Evolutionary conservation across 2,888 invertebrate genomes (phyloP).

Genomic region (Sphecodes monilicornis): DNA sequence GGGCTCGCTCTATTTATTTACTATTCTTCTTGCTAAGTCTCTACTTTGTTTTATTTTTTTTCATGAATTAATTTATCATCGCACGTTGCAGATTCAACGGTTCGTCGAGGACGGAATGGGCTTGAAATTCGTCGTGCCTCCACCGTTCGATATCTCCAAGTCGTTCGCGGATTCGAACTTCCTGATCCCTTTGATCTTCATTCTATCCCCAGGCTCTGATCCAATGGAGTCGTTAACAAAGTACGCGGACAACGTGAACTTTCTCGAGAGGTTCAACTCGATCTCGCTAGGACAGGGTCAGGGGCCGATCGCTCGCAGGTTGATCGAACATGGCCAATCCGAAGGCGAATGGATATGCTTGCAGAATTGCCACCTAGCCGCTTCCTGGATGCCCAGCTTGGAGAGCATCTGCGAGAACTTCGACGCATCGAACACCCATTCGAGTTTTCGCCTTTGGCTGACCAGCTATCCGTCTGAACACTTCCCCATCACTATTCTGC

Average conservation of each 20-base stretch:
- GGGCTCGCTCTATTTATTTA: background rate
- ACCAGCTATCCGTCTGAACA: conserved; percentile 86
- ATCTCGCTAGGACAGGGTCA: conserved; percentile 87
- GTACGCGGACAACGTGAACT: conserved; percentile 86
- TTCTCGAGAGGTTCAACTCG: conserved; percentile 83
- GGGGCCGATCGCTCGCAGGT: conserved; percentile 82
- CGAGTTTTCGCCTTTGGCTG: conserved; percentile 88
- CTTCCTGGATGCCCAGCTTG: conserved; percentile 86
- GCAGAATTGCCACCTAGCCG: conserved; percentile 89
- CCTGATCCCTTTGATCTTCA: conserved; percentile 87
- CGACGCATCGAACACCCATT: conserved; percentile 84
- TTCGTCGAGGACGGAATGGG: conserved; percentile 82
- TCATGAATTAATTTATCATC: background rate
- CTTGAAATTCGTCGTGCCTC: conserved; percentile 79
- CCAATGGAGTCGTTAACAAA: conserved; percentile 86
- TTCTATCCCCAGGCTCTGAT: conserved; percentile 87
- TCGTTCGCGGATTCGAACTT: conserved; percentile 87
- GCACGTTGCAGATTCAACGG: conserved; percentile 80
- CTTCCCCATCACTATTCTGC: conserved; percentile 88
- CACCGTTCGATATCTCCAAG: conserved; percentile 86
- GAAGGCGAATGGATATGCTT: conserved; percentile 88
- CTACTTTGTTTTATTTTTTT: background rate
- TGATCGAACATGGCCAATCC: conserved; percentile 85
- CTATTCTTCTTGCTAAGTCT: background rate
- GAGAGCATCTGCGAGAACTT: conserved; percentile 86